Base-by-base conservation (phyloP, 2,888 invertebrate species). In the Euproctis similis region DNA sequence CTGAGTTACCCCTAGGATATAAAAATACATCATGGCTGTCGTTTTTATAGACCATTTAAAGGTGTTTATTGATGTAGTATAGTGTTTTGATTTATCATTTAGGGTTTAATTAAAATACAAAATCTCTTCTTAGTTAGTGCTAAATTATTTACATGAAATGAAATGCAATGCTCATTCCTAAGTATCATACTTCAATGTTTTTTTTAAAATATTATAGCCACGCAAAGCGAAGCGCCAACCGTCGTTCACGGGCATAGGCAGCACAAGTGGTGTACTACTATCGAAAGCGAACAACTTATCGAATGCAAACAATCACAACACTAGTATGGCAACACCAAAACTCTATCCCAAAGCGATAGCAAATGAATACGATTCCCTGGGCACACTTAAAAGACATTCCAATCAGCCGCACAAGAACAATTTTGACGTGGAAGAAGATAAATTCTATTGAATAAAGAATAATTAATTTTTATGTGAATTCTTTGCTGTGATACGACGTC, bases 311-410 rank as follows among this genome's bases (percentile, higher is more conserved):
- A 88, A 88, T 58, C 88, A 90, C 46, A 87, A 86, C 47, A 86
- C 80, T 0, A 57, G 82, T 0, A 69, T 85, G 11, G 85, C 87
- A 1, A 88, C 89, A 1, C 92, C 88, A 26, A 92, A 89, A 63
- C 75, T 88, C 29, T 92, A 90, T 59, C 88, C 88, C 16, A 93
- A 90, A 68, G 90, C 86, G 36, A 87, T 88, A 53, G 87, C 86
- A 24, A 92, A 92, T 37, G 94, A 94, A 43, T 93, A 92, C 57
- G 93, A 94, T 58, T 69, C 82, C 0, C 89, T 91, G 28, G 90
- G 92, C 8, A 93, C 93, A 0, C 68, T 93, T 19, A 88, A 92
- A 47, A 78, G 93, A 26, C 92, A 93, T 64, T 92, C 93, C 85
- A 92, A 73, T 86, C 90, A 90, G 22, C 80, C 84, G 12, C 91